Evolutionary conservation across 2,797 vertebrate species (phyloP).

Genomic region (Novumbra hubbsi): DNA sequence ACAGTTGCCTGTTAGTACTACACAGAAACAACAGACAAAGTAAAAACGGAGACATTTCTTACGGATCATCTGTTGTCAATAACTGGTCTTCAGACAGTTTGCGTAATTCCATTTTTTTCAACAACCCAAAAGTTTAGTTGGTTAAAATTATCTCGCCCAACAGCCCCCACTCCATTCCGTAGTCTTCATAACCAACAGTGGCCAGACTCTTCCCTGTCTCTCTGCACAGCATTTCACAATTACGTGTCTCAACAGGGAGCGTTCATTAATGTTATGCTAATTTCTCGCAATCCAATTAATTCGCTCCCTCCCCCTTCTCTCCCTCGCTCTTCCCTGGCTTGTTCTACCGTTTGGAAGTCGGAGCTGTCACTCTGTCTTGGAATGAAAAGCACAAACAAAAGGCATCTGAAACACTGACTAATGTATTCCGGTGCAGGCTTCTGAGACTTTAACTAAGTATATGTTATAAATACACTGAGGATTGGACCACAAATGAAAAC

Average conservation of each 20-base stretch:
- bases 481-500: conserved; percentile 9
- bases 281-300: conserved; percentile 83
- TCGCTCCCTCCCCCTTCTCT: conserved; percentile 60
- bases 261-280: conserved; percentile 84
- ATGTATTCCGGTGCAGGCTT: conserved; percentile 52
- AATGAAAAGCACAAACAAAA: conserved; percentile 67
- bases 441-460: conserved; percentile 34
- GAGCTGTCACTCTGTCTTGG: conserved; percentile 74
- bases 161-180: conserved; percentile 26
- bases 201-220: conserved; percentile 39
- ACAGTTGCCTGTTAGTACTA: not conserved
- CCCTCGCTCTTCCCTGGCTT: conserved; percentile 8
- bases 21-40: not conserved
- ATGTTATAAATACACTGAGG: conserved; percentile 29
- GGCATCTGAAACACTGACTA: conserved; percentile 64
- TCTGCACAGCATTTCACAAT: conserved; percentile 72
- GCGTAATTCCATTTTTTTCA: not conserved
- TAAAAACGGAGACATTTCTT: not conserved
- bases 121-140: not conserved
- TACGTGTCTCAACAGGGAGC: conserved; percentile 77
- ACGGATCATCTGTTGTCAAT: not conserved
- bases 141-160: not conserved
- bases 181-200: conserved; percentile 63
- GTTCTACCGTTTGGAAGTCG: conserved; percentile 58
- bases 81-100: not conserved